phyloP scores from a whole-genome alignment of 2,888 invertebrate genomes.

The Busseola fusca region DNA sequence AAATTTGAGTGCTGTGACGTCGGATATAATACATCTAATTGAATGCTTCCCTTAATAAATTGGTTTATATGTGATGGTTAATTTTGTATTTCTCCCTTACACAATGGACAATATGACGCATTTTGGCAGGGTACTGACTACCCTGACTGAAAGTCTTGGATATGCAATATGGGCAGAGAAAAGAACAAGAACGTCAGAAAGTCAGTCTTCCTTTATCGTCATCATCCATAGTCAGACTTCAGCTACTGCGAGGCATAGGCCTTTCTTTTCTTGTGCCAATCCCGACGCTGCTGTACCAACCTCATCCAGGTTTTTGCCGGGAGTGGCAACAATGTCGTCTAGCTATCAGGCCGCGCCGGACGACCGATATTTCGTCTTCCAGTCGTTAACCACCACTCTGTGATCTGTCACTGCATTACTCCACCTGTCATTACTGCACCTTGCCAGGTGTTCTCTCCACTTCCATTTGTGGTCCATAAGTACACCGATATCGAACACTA shows the following conservation, averaged over 20 bases:
- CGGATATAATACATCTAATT: constrained; percentile 46
- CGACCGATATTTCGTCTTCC: neutral
- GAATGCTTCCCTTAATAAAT: constrained; percentile 43
- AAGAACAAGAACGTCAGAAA: neutral
- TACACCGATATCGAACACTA: neutral
- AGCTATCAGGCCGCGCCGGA: neutral
- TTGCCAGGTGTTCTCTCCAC: neutral
- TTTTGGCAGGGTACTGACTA: constrained; percentile 26
- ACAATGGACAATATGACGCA: constrained; percentile 47
- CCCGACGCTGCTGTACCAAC: neutral
- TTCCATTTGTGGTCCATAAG: too few relatives aligned
- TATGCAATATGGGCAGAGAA: neutral
- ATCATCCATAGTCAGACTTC: neutral
- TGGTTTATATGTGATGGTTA: constrained; percentile 21
- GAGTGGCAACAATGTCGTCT: neutral
- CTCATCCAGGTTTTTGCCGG: neutral
- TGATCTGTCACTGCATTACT: neutral
- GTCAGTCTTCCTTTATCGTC: neutral
- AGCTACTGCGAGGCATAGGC: neutral
- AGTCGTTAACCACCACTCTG: neutral
- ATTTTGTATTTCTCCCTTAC: constrained; percentile 20
- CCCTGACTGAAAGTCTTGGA: neutral
- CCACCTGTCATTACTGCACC: neutral
- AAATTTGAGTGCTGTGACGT: constrained; percentile 36
- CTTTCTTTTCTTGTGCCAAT: neutral